Evolutionary conservation across 2,797 vertebrate genomes (phyloP), one percentile per base, ranked within the genome.

Genomic region (Potorous gilbertii): DNA sequence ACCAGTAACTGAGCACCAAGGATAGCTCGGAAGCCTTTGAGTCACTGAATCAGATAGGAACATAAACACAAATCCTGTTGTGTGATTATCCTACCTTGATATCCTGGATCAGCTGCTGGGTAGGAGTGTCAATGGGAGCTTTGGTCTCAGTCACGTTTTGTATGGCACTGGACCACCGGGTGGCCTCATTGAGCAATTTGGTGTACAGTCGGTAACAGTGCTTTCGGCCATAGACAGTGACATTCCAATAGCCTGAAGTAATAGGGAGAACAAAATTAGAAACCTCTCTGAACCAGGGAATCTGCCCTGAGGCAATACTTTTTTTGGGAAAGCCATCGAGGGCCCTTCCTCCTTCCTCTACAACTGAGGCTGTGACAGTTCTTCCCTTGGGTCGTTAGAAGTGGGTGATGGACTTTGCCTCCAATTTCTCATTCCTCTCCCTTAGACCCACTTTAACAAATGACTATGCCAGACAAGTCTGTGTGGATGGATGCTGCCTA

Each of bases 61-160:
- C 21, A 9, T 0, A n/a, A 92, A 54, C 4, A 1, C 0, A 3
- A n/a, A 10, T n/a, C 9, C 9, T 0, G 1, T 2, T 0, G 57
- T 54, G 34, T 1, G 40, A 50, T 40, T 91, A 2, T 9, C 98
- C 89, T 96, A 99, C 99, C 99, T 99, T 99, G 98, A 99, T 99
- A 98, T 99, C 99, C 95, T 99, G 99, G 98, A 99, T 99, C 90
- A 99, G 99, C 93, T 99, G 99, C 98, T 99, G 99, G 0, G 99
- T 99, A 52, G 99, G 99, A 28, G 99, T 99, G 96, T 99, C 99
- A 0, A 99, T 99, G 0, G 99, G 99, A 0, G 99, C 99, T 97
- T 99, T 99, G 98, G 99, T 99, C 97, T 99, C 99, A 0, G 99
- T 99, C 98, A 99, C 99, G 0, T 99, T 99, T 98, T 99, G 99